These are phyloP conservation scores for Leptobrachium leishanense DNA, from an alignment of 2,113 vertebrate genomes.

Conservation along the genomic window DNA sequence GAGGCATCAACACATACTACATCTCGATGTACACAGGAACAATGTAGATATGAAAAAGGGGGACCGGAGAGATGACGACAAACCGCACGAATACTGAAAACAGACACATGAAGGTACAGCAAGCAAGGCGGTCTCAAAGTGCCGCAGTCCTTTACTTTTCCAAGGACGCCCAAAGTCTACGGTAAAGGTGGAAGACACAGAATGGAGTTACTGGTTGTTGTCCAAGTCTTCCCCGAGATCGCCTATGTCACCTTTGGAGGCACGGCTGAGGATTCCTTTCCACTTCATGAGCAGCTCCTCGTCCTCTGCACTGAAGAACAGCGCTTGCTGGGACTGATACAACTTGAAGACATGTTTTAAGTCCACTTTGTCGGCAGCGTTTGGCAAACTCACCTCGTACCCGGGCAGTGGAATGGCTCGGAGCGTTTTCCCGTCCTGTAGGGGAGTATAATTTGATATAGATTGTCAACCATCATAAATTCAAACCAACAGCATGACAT, in stretches of 20 bases:
- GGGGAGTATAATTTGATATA: not conserved
- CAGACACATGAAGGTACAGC: slow-evolving; percentile 59
- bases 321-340: slow-evolving; percentile 73
- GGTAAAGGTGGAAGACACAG: not conserved
- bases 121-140: slow-evolving; percentile 75
- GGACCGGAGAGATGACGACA: slow-evolving; percentile 37
- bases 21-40: slow-evolving; percentile 46
- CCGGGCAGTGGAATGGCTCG: slow-evolving; percentile 73
- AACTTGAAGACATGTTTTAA: slow-evolving; percentile 73
- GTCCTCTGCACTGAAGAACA: slow-evolving; percentile 78
- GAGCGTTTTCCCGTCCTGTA: slow-evolving; percentile 70
- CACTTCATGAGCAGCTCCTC: slow-evolving; percentile 77
- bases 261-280: slow-evolving; percentile 75
- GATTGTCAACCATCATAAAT: no score
- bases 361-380: slow-evolving; percentile 68
- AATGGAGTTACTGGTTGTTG: slow-evolving; percentile 55
- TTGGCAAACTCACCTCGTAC: slow-evolving; percentile 68
- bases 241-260: slow-evolving; percentile 63
- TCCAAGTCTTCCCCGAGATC: slow-evolving; percentile 61
- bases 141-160: slow-evolving; percentile 56
- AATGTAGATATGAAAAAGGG: slow-evolving; percentile 53
- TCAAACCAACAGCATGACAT: no score
- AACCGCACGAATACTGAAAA: slow-evolving; percentile 51
- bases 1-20: slow-evolving; percentile 55
- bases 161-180: slow-evolving; percentile 65